These are phyloP conservation scores for Indri indri DNA, from an alignment of 2,113 vertebrate species.

Conservation along the genomic window DNA sequence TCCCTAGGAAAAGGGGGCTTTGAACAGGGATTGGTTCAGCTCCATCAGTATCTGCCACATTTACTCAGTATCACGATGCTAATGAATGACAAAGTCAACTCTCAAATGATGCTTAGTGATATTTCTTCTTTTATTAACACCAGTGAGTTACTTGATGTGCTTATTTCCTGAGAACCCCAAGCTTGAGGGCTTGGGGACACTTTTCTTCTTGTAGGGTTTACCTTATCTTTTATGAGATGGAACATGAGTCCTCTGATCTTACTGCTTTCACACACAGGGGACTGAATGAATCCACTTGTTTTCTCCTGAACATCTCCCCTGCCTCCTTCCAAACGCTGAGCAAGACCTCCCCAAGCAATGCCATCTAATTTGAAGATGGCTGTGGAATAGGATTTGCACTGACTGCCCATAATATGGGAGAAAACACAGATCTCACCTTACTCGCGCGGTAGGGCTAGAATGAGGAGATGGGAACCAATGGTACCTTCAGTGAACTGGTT, in stretches of 20 bases:
- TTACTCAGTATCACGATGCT: background rate
- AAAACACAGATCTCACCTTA: background rate
- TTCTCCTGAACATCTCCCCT: background rate
- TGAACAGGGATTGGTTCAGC: too few species aligned
- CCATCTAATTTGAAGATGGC: background rate
- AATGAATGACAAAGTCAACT: background rate
- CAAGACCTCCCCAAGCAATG: background rate
- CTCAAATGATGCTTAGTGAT: background rate
- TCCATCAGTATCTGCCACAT: accelerated
- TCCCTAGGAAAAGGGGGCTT: background rate
- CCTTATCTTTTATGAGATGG: background rate
- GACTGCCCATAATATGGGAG: accelerated
- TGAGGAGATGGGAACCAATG: accelerated
- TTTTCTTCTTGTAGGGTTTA: background rate
- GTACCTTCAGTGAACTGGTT: background rate
- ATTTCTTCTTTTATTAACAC: background rate
- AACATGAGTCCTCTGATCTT: background rate
- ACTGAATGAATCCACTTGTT: too few species aligned
- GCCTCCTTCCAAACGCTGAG: background rate
- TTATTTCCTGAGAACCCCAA: background rate
- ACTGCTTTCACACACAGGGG: background rate
- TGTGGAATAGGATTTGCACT: too few species aligned
- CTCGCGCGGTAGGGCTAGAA: too few species aligned
- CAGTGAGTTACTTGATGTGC: background rate
- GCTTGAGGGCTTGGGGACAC: accelerated